These are phyloP conservation scores for Serranus cabrilla DNA, from an alignment of 2,797 vertebrate genomes.

Conservation along the genomic window DNA sequence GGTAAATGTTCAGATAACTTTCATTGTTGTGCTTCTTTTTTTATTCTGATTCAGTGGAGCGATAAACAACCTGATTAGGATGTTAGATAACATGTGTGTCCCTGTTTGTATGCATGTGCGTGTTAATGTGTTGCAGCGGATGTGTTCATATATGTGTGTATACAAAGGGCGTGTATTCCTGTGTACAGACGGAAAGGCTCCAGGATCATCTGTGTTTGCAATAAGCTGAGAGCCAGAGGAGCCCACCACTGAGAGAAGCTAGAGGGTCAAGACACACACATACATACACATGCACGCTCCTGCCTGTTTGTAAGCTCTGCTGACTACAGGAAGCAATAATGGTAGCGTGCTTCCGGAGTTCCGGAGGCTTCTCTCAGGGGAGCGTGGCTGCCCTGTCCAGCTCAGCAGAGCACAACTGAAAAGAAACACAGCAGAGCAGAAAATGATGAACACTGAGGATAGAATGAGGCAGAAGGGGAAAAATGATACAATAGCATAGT, in stretches of 20 bases:
- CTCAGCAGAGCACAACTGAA: constrained; percentile 71
- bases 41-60: not conserved
- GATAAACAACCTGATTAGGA: not conserved
- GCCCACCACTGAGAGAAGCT: constrained; percentile 68
- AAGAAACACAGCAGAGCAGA: constrained; percentile 63
- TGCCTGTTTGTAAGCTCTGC: constrained; percentile 77
- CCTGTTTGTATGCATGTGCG: not conserved
- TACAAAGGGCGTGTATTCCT: constrained; percentile 36
- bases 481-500: not conserved
- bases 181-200: constrained; percentile 66
- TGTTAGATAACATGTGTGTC: not conserved
- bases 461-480: constrained; percentile 9
- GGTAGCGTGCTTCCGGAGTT: constrained; percentile 77
- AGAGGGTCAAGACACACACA: constrained; percentile 63
- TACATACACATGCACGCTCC: constrained; percentile 33
- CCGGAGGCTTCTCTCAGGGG: constrained; percentile 78
- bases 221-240: constrained; percentile 67
- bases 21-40: not conserved
- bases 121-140: constrained; percentile 16
- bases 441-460: constrained; percentile 43
- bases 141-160: constrained; percentile 40
- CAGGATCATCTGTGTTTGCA: constrained; percentile 74
- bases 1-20: not conserved
- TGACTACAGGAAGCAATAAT: constrained; percentile 84
- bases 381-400: constrained; percentile 72